Conservation (phyloP, 2,113 vertebrate genomes). For the Cisticola juncidis region DNA sequence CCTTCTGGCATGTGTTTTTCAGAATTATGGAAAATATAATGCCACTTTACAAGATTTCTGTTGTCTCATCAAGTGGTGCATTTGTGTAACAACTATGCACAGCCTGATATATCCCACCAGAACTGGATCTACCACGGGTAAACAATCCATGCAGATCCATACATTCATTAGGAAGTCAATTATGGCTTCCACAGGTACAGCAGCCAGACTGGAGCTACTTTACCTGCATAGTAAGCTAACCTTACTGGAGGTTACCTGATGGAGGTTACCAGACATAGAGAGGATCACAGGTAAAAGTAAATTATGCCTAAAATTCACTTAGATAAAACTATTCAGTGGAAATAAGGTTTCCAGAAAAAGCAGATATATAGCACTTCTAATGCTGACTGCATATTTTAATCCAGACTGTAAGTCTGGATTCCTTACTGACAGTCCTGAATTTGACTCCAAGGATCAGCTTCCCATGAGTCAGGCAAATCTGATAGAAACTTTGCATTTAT, state of each 20-base stretch:
- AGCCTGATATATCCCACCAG: neutral
- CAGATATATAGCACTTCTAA: neutral
- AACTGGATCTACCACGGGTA: neutral
- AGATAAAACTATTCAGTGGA: neutral
- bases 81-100: neutral
- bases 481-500: neutral
- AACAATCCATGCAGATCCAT: neutral
- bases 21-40: neutral
- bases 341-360: neutral
- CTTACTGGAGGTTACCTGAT: no score
- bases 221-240: neutral
- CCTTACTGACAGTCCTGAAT: neutral
- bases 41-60: rapidly evolving
- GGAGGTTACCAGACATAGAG: neutral
- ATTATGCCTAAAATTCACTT: neutral
- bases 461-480: neutral
- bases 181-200: neutral
- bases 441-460: neutral
- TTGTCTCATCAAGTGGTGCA: neutral
- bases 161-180: neutral
- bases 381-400: neutral
- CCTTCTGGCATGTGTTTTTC: neutral
- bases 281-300: neutral
- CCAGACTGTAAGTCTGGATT: neutral
- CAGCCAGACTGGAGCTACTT: neutral